phyloP scores from a whole-genome alignment of 2,797 vertebrate species.

The Chaetophractus vellerosus region DNA sequence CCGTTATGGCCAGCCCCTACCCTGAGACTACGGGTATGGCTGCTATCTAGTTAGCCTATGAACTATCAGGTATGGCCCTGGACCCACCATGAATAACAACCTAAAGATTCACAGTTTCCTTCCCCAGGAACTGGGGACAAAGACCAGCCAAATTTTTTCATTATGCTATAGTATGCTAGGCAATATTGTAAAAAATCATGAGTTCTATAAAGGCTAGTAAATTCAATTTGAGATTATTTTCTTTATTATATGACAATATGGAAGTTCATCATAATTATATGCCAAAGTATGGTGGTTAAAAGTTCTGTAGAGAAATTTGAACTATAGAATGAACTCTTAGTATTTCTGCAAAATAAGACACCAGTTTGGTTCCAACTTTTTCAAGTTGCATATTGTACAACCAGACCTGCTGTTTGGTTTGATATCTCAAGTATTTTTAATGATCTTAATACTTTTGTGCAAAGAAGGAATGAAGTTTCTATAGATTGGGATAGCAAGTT shows the following conservation, averaged over 20 bases:
- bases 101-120: no score
- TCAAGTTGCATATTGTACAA: not conserved
- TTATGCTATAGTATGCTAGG: not conserved
- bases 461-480: not conserved
- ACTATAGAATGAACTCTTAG: not conserved
- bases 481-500: not conserved
- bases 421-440: not conserved
- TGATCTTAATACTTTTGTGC: not conserved
- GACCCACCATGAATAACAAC: no score
- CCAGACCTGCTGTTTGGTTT: not conserved
- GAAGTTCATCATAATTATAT: not conserved
- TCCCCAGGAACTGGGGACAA: no score
- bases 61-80: no score
- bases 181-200: not conserved
- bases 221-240: not conserved
- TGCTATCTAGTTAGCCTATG: no score
- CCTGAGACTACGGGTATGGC: no score
- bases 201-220: not conserved
- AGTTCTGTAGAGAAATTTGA: not conserved
- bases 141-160: no score
- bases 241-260: not conserved
- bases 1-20: no score
- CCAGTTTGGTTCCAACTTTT: not conserved
- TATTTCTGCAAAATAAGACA: not conserved
- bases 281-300: not conserved